Evolutionary conservation across 2,113 vertebrate species (phyloP), one percentile per base, ranked within the genome.

Genomic region (Tychaedon coryphoeus): DNA sequence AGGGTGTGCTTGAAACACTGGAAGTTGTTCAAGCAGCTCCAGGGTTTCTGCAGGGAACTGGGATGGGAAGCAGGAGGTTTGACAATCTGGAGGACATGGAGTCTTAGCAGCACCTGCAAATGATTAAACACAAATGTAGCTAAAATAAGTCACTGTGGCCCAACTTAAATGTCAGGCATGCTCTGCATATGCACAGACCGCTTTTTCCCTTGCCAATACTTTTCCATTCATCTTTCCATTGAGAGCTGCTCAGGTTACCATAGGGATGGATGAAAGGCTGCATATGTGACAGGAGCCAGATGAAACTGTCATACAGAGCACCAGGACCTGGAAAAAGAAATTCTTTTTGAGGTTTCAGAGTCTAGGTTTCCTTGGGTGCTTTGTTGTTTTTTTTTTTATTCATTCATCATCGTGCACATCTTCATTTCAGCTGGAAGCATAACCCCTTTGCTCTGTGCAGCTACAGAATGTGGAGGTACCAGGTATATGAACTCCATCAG

Each of bases 371-470:
- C 74, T 69, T 43, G n/a, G 6, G 9, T 82, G 23, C 20, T 66
- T 82, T 50, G 29, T 4, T 28, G 45, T 0, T 40, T 9, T 22
- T 56, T 48, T 51, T 48, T 47, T 12, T 7, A 72, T 33, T n/a
- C 15, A 16, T 74, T 75, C 26, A 7, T 58, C 1, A 2, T 19
- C 0, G 0, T 40, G 13, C 40, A 12, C 0, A 0, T 38, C 38
- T 92, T 93, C n/a, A 24, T 88, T 86, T 79, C 71, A 72, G n/a
- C 71, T 72, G 48, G 65, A 69, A 43, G 50, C 48, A 60, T 0
- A 9, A 34, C 8, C 19, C 2, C 0, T 69, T 82, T 0, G 0
- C 17, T n/a, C 38, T 56, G 43, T 70, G 61, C 48, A 81, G 26
- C 22, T 26, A 42, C 0, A 1, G 50, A 61, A 25, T 12, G 15